Conservation (phyloP, 2,888 invertebrate species). For the Ochropleura plecta region DNA sequence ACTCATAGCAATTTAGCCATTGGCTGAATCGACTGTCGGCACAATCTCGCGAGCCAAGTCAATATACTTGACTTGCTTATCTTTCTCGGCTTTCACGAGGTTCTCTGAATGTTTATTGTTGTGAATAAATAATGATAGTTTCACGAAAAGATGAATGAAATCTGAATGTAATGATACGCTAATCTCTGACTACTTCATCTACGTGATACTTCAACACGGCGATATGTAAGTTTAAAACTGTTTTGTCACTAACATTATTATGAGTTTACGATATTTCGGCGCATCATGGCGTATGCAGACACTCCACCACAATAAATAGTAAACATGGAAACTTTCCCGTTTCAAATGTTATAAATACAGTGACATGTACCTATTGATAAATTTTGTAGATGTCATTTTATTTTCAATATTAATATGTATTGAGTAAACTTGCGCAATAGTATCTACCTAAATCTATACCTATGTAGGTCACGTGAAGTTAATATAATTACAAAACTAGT, state of each 20-base stretch:
- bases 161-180: background rate
- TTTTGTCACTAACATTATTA: no score
- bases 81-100: no score
- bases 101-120: no score
- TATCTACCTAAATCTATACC: background rate
- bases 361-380: slow-evolving; percentile 28
- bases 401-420: background rate
- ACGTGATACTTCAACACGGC: background rate
- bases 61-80: no score
- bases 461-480: background rate
- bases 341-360: no score
- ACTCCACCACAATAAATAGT: no score
- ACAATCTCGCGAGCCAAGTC: no score
- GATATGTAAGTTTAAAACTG: background rate
- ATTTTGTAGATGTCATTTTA: background rate
- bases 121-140: background rate
- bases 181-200: background rate
- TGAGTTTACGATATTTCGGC: no score
- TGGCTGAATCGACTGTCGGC: no score
- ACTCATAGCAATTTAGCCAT: no score
- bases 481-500: background rate
- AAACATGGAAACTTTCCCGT: no score
- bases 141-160: slow-evolving; percentile 13
- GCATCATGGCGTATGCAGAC: no score
- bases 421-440: slow-evolving; percentile 15